Percentiles rank a stretch among this genome's conserved stretches.
These are phyloP conservation scores for Zootermopsis nevadensis DNA, from an alignment of 2,888 invertebrate genomes.

Conservation along the genomic window DNA sequence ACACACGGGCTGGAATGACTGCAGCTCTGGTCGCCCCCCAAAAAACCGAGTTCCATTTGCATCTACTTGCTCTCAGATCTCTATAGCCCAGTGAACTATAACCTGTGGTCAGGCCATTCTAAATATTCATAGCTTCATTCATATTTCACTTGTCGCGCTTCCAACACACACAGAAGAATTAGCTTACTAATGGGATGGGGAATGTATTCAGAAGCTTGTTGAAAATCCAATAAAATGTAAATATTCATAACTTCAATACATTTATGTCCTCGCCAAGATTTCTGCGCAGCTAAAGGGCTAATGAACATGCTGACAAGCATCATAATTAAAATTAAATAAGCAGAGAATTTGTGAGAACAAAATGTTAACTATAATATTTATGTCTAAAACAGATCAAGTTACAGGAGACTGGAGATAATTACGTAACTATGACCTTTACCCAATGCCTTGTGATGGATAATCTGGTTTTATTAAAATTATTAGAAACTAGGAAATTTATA, in stretches of 20 bases:
- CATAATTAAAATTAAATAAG: too few species aligned
- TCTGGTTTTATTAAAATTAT: too few species aligned
- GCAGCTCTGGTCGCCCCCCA: not conserved
- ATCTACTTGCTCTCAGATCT: not conserved
- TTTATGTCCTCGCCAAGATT: not conserved
- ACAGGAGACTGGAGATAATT: too few species aligned
- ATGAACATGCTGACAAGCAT: too few species aligned
- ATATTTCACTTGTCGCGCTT: conserved; percentile 12
- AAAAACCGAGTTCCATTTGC: conserved; percentile 3
- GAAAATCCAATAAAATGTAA: conserved; percentile 12
- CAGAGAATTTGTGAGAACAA: too few species aligned
- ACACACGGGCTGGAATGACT: not conserved
- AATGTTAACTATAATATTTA: too few species aligned
- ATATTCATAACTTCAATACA: conserved; percentile 3
- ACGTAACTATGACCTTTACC: too few species aligned
- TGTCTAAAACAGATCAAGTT: too few species aligned
- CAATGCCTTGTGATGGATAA: too few species aligned
- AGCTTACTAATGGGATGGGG: not conserved
- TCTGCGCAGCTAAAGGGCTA: not conserved
- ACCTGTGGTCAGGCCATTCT: not conserved
- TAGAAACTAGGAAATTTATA: too few species aligned
- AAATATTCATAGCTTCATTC: conserved; percentile 29
- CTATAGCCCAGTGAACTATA: conserved; percentile 25
- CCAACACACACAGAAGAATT: conserved; percentile 22
- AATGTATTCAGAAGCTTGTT: not conserved